Evolutionary conservation across 2,797 vertebrate genomes (phyloP).

Genomic region (Agapornis canus): DNA sequence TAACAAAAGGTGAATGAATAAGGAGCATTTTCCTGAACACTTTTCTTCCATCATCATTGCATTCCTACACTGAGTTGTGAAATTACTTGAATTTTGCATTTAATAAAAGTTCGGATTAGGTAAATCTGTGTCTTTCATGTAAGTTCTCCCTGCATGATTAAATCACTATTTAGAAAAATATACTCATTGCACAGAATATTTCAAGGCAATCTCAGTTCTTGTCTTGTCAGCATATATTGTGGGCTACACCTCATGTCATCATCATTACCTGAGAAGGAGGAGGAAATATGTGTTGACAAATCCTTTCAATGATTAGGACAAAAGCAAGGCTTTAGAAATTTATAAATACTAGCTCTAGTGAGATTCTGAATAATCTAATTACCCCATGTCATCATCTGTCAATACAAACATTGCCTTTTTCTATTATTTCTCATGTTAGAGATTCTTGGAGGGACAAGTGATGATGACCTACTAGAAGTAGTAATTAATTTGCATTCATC

Average conservation of each 20-base stretch:
- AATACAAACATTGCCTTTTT: conserved; percentile 19
- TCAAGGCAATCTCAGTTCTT: conserved; percentile 11
- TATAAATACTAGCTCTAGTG: conserved; percentile 51
- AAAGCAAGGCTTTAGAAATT: conserved; percentile 36
- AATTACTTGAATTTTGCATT: background rate
- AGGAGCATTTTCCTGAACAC: background rate
- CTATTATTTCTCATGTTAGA: background rate
- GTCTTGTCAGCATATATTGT: conserved; percentile 24
- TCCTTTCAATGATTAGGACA: conserved; percentile 43
- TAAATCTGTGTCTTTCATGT: background rate
- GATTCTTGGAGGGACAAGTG: background rate
- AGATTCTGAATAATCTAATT: conserved; percentile 60
- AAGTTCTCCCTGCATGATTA: background rate
- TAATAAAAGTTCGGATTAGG: background rate
- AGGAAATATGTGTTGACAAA: conserved; percentile 62
- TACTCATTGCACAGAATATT: background rate
- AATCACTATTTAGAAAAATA: background rate
- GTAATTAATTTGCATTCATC: background rate
- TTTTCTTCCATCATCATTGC: background rate
- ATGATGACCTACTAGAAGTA: conserved; percentile 1
- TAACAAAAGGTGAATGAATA: background rate
- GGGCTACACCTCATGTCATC: conserved; percentile 18
- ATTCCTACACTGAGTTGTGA: background rate
- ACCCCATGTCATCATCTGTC: conserved; percentile 46
- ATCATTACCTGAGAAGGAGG: background rate